Percentiles rank a stretch among this genome's conserved stretches.
phyloP scores from a whole-genome alignment of 2,113 vertebrate species.

The Thinocorus orbignyianus region DNA sequence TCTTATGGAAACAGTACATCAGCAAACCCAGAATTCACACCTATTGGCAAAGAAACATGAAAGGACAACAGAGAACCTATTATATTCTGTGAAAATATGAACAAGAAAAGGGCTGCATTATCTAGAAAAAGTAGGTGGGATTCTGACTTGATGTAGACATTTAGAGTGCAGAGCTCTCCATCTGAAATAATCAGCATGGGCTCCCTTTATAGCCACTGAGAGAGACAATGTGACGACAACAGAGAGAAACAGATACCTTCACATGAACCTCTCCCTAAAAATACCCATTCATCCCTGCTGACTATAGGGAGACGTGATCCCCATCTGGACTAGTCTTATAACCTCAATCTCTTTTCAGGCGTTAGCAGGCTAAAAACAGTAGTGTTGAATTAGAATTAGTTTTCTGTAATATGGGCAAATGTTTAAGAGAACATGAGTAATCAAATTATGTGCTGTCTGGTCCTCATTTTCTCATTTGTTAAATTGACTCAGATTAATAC shows the following conservation, averaged over 20 bases:
- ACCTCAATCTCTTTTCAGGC: background rate
- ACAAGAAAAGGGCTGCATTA: background rate
- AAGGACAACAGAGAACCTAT: background rate
- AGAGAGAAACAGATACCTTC: background rate
- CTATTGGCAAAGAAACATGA: background rate
- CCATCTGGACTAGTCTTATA: background rate
- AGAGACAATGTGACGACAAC: background rate
- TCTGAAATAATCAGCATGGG: background rate
- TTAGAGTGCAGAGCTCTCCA: background rate
- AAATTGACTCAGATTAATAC: conserved; percentile 41
- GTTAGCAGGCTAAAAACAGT: background rate
- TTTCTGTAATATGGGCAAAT: background rate
- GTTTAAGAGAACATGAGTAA: conserved; percentile 17
- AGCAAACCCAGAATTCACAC: background rate
- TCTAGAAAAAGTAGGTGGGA: background rate
- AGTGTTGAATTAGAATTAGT: background rate
- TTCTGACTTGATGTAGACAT: background rate
- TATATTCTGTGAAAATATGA: background rate
- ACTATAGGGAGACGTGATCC: background rate
- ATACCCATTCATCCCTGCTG: background rate
- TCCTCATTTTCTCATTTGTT: conserved; percentile 9
- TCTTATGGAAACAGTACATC: background rate
- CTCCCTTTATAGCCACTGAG: background rate
- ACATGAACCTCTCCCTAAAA: background rate
- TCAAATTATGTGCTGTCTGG: background rate